Conservation (phyloP, 2,888 invertebrate genomes). For the Phalera bucephala region DNA sequence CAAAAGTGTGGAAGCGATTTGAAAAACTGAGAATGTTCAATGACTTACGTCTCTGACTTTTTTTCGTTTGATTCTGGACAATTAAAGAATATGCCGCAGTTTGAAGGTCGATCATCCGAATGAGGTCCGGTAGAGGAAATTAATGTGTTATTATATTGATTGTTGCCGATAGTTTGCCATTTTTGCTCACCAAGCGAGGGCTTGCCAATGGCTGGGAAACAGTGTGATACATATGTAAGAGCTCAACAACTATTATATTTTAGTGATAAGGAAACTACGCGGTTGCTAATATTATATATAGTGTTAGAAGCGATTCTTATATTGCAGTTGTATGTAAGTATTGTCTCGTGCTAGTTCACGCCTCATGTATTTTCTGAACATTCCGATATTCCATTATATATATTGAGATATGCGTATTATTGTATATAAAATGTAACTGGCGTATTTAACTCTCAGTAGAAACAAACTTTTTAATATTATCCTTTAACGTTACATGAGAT, state of each 20-base stretch:
- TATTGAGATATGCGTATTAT: constrained; percentile 27
- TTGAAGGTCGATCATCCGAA: background rate
- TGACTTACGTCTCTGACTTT: too few species aligned
- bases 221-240: constrained; percentile 69
- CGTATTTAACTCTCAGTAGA: constrained; percentile 22
- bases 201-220: constrained; percentile 65
- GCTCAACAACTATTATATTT: constrained; percentile 64
- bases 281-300: constrained; percentile 62
- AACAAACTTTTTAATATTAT: constrained; percentile 14
- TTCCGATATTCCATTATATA: constrained; percentile 51
- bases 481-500: constrained; percentile 31
- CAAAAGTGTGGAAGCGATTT: too few species aligned
- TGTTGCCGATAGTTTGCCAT: constrained; percentile 67
- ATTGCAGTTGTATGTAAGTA: constrained; percentile 45
- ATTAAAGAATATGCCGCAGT: too few species aligned
- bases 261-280: constrained; percentile 51
- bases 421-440: constrained; percentile 35
- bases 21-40: too few species aligned
- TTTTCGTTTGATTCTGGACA: too few species aligned
- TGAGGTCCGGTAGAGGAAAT: constrained; percentile 3
- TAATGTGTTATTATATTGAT: constrained; percentile 27
- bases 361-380: constrained; percentile 55
- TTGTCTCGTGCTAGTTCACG: constrained; percentile 48
- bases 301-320: constrained; percentile 54
- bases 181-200: constrained; percentile 57